Evolutionary conservation across 2,888 invertebrate species (phyloP), one percentile per base, ranked within the genome.

Genomic region (Tenthredo distinguenda): DNA sequence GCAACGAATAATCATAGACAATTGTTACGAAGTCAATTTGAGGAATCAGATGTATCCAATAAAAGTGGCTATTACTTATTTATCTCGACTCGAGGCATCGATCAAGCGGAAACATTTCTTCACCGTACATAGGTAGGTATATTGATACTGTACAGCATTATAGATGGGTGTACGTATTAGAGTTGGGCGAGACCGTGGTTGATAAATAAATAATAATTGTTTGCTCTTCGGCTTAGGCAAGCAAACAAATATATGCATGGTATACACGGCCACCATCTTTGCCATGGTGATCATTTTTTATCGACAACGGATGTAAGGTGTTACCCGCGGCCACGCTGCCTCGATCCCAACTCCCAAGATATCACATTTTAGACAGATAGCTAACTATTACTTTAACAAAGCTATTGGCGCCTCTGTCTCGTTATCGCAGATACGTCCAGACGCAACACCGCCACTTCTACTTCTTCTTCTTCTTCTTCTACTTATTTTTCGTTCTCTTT

Each of bases 271-370:
- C 18, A 55, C 55, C 77, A 77, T 77, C 77, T 77, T 77, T 31
- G 77, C 43, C 74, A 12, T 31, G 72, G 43, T 55, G 47, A 50
- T 77, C 50, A 34, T 77, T 77, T 77, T 77, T 77, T 81, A 81
- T 81, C 81, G 65, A 62, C 62, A 62, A 40, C 81, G 81, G 81
- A 81, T 81, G 81, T 62, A 62, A 81, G 81, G 81, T 81, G 81
- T 81, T 81, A 81, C 21, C 74, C 55, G 55, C 7, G 55, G 55
- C n/a, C 72, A n/a, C 7, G 6, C 18, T 55, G 7, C 37, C 62
- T 62, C 62, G 71, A 34, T 37, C n/a, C 72, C 43, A 10, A n/a
- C 34, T 77, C 34, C 18, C n/a, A n/a, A n/a, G 50, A 77, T 50
- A 77, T 55, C 77, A 77, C 34, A n/a, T 55, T 77, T 50, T 31